Conservation (phyloP, 1,140 invertebrate species). For the Neodiprion virginianus region DNA sequence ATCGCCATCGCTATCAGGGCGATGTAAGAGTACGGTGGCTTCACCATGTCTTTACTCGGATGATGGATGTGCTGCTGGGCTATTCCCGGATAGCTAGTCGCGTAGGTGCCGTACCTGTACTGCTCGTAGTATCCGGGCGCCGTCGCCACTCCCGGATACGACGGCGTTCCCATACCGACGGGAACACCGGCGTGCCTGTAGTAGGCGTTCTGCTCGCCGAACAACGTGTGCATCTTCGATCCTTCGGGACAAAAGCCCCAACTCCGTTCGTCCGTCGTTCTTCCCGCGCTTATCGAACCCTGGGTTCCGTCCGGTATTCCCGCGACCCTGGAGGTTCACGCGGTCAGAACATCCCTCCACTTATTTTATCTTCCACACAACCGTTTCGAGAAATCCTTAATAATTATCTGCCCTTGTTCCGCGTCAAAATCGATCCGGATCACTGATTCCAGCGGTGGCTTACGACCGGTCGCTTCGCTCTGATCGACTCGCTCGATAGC, state of each 20-base stretch:
- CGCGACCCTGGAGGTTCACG: conserved; percentile 19
- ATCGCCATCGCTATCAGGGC: conserved; percentile 99
- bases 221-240: conserved; percentile 81
- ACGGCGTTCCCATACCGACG: conserved; percentile 54
- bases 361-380: no score
- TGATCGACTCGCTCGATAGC: no score
- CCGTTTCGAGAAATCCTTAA: no score
- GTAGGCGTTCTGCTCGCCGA: conserved; percentile 84
- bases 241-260: no score
- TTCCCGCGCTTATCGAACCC: background rate
- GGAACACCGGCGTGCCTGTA: conserved; percentile 62
- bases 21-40: conserved; percentile 98
- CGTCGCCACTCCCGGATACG: conserved; percentile 49
- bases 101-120: conserved; percentile 64
- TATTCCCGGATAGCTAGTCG: conserved; percentile 62
- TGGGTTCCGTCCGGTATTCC: conserved; percentile 4
- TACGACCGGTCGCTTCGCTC: no score
- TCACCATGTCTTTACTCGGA: conserved; percentile 85
- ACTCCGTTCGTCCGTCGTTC: background rate
- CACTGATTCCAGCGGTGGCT: no score
- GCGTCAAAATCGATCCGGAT: no score
- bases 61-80: conserved; percentile 72
- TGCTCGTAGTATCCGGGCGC: conserved; percentile 57
- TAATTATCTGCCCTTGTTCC: no score
- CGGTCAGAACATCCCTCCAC: background rate